Evolutionary conservation across 2,888 invertebrate species (phyloP).

Genomic region (Lasioglossum pauxillum): DNA sequence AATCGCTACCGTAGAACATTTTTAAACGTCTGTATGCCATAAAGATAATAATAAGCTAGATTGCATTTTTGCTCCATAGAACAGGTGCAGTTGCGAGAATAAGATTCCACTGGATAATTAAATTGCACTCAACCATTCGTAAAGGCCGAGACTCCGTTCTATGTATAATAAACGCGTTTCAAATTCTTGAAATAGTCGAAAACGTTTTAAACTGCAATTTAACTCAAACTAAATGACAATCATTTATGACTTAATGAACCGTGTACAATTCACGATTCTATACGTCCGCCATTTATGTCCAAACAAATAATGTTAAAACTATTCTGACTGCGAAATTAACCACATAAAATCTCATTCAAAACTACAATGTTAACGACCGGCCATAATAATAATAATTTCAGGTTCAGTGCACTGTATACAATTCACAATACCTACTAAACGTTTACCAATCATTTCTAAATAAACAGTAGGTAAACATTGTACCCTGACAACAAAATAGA

Average conservation of each 20-base stretch:
- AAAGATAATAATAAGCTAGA: constrained; percentile 1
- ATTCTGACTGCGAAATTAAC: background rate
- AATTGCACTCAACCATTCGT: background rate
- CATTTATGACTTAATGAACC: background rate
- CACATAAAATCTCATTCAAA: no score
- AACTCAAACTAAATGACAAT: background rate
- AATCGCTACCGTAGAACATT: background rate
- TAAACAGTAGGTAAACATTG: background rate
- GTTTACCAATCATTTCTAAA: background rate
- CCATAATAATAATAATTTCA: background rate
- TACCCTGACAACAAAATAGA: background rate
- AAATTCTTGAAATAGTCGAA: background rate
- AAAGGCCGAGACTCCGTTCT: background rate
- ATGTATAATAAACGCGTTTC: background rate
- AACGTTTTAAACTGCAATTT: background rate
- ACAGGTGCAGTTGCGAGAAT: no score
- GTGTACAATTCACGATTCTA: background rate
- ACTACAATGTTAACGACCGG: background rate
- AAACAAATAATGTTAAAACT: background rate
- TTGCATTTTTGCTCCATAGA: background rate
- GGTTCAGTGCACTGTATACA: background rate
- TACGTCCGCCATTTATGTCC: background rate
- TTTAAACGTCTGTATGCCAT: background rate
- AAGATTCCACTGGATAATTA: constrained; percentile 1
- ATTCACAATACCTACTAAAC: background rate